A percentile compares a stretch with the other conserved stretches of the same genome.
phyloP scores from a whole-genome alignment of 2,113 vertebrate species.

The Copsychus sechellarum region DNA sequence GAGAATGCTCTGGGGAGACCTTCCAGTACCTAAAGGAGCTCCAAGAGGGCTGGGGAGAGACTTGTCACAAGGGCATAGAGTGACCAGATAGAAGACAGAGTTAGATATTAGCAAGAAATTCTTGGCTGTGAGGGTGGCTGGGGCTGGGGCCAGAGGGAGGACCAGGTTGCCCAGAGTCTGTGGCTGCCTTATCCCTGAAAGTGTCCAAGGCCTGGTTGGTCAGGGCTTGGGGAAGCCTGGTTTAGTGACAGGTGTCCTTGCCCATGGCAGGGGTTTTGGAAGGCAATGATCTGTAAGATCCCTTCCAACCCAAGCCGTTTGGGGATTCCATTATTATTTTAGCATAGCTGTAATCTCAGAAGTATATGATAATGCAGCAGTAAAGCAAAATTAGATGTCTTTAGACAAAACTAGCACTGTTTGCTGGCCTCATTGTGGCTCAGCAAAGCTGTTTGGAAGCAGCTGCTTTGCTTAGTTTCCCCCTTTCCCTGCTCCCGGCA shows the following conservation, averaged over 20 bases:
- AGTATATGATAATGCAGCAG: accelerated
- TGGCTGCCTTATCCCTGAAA: neutral
- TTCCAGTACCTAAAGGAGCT: neutral
- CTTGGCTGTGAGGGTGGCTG: neutral
- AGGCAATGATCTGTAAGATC: neutral
- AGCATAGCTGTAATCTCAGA: no score
- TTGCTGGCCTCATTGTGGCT: neutral
- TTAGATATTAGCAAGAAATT: neutral
- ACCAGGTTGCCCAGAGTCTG: neutral
- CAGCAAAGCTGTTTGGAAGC: neutral
- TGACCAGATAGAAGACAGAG: neutral
- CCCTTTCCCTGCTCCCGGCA: no score
- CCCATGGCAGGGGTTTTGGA: no score
- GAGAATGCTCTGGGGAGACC: neutral
- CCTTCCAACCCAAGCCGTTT: neutral
- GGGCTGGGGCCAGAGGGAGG: neutral
- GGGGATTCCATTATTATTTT: neutral
- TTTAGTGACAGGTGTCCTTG: neutral
- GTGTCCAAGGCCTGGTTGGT: neutral
- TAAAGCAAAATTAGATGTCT: neutral
- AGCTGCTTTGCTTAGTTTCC: neutral
- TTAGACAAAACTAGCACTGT: neutral
- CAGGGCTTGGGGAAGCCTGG: neutral
- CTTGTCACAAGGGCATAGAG: neutral
- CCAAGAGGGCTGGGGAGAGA: neutral